These are phyloP conservation scores for Anthrax anthrax DNA, from an alignment of 2,888 invertebrate species.

Conservation along the genomic window DNA sequence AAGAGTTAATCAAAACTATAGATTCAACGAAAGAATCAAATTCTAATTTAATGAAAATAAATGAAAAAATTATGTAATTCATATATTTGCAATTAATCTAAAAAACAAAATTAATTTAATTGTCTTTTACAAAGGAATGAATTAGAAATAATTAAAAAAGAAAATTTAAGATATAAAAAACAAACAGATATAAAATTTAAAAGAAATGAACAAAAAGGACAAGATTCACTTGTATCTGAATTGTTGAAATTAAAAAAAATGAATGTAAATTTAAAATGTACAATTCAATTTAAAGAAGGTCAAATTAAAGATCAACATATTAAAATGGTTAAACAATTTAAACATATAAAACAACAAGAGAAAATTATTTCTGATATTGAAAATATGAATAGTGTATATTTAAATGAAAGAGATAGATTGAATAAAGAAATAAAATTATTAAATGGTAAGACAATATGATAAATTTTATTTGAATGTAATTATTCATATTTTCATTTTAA, in stretches of 20 bases:
- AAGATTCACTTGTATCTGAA: slow-evolving; percentile 22
- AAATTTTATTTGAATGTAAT: no score
- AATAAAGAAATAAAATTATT: slow-evolving; percentile 19
- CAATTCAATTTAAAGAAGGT: slow-evolving; percentile 21
- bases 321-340: slow-evolving; percentile 22
- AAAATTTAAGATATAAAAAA: not conserved
- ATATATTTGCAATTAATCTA: not conserved
- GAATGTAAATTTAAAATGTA: slow-evolving; percentile 20
- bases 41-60: no score
- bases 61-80: no score
- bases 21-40: not conserved
- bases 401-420: slow-evolving; percentile 19
- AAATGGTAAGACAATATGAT: not conserved
- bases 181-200: not conserved
- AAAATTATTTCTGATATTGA: slow-evolving; percentile 14
- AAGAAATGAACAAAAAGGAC: slow-evolving; percentile 22
- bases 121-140: not conserved
- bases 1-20: not conserved
- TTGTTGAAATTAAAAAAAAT: slow-evolving; percentile 21
- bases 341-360: slow-evolving; percentile 19
- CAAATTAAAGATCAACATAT: slow-evolving; percentile 20
- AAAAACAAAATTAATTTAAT: not conserved
- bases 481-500: no score
- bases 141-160: no score
- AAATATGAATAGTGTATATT: slow-evolving; percentile 21